Conservation (phyloP, 2,888 invertebrate species). For the Heliconius charithonia region DNA sequence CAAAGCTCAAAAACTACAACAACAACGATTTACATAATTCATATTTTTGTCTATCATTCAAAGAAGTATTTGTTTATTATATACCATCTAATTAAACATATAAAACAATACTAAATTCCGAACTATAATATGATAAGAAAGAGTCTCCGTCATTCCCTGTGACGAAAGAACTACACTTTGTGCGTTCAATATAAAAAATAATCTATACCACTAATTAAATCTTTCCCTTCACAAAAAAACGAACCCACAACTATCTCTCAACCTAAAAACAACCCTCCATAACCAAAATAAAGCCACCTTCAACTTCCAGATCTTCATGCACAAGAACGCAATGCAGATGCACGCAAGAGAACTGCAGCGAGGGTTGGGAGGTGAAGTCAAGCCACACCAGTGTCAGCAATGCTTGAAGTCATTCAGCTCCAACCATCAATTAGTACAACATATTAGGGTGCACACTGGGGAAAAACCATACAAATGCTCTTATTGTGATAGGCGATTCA, state of each 20-base stretch:
- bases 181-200: too few species aligned
- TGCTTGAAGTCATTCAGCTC: constrained; percentile 98
- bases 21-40: too few species aligned
- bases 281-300: constrained; percentile 17
- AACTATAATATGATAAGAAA: neutral
- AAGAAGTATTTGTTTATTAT: too few species aligned
- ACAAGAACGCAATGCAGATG: constrained; percentile 98
- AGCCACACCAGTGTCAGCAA: constrained; percentile 98
- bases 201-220: too few species aligned
- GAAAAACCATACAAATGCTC: constrained; percentile 99
- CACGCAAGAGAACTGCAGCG: constrained; percentile 91
- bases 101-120: neutral
- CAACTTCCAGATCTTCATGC: constrained; percentile 94
- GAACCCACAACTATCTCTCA: neutral
- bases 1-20: too few species aligned
- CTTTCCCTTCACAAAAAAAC: too few species aligned
- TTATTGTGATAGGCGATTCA: constrained; percentile 98
- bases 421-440: constrained; percentile 98
- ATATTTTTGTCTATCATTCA: too few species aligned
- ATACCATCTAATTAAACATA: neutral
- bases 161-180: too few species aligned
- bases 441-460: constrained; percentile 96
- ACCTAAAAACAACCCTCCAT: neutral
- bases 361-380: constrained; percentile 89
- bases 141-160: neutral